A percentile compares a stretch with the other conserved stretches of the same genome.
These are phyloP conservation scores for Nipponacmea schrenckii DNA, from an alignment of 2,888 invertebrate species.

Conservation along the genomic window DNA sequence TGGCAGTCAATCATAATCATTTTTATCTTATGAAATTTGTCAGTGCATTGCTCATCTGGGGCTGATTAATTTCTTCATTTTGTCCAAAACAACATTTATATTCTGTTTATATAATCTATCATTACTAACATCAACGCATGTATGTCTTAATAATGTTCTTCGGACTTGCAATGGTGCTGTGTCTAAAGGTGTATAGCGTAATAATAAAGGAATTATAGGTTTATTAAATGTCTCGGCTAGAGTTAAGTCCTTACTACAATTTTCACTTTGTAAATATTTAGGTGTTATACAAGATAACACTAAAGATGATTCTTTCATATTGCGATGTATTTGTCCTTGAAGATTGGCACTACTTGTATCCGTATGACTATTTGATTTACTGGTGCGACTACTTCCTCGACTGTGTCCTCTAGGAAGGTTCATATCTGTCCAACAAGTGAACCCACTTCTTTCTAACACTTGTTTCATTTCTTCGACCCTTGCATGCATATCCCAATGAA, in stretches of 20 bases:
- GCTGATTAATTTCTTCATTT: slow-evolving; percentile 46
- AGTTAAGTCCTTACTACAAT: slow-evolving; percentile 63
- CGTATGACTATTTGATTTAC: slow-evolving; percentile 33
- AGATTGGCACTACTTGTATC: slow-evolving; percentile 48
- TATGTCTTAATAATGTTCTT: slow-evolving; percentile 51
- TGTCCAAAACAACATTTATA: slow-evolving; percentile 51
- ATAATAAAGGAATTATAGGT: slow-evolving; percentile 60
- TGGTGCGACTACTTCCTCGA: slow-evolving; percentile 51
- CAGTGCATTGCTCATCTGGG: too few relatives aligned
- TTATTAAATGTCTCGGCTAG: slow-evolving; percentile 62
- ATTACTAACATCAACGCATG: slow-evolving; percentile 61
- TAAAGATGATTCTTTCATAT: slow-evolving; percentile 57
- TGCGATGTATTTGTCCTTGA: slow-evolving; percentile 59
- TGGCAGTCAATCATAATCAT: too few relatives aligned
- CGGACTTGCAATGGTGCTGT: slow-evolving; percentile 58
- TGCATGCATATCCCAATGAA: slow-evolving; percentile 66
- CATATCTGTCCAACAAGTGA: slow-evolving; percentile 62
- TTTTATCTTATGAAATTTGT: too few relatives aligned
- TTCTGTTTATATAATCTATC: slow-evolving; percentile 62
- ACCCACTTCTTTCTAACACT: slow-evolving; percentile 51
- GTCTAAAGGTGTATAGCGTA: slow-evolving; percentile 62
- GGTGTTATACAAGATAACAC: slow-evolving; percentile 64
- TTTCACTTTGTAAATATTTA: slow-evolving; percentile 65
- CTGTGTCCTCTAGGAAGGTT: slow-evolving; percentile 52
- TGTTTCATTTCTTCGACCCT: slow-evolving; percentile 60